Percentiles rank a stretch among this genome's conserved stretches.
Conservation (phyloP, 2,113 vertebrate genomes). For the Anoura caudifer region DNA sequence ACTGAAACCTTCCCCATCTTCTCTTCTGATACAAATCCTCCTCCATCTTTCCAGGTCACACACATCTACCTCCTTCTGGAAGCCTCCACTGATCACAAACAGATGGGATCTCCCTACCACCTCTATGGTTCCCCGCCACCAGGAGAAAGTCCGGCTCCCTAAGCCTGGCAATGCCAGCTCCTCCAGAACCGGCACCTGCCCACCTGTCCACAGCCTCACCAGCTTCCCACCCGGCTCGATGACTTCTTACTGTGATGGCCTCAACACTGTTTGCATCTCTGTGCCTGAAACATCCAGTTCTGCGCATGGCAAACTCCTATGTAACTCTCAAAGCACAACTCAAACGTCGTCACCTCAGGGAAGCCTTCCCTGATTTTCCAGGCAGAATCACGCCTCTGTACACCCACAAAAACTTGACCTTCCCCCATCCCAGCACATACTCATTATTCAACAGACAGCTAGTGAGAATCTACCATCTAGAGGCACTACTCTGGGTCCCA, state of each 20-base stretch:
- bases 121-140: background rate
- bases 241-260: background rate
- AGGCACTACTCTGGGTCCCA: background rate
- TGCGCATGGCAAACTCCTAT: background rate
- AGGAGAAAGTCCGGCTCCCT: background rate
- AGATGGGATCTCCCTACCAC: background rate
- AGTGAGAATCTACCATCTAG: background rate
- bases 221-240: background rate
- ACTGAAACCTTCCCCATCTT: background rate
- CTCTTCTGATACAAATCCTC: background rate
- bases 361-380: background rate
- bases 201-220: background rate
- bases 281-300: background rate
- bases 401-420: background rate
- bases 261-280: background rate
- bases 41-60: background rate
- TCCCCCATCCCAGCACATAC: background rate
- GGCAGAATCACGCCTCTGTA: background rate
- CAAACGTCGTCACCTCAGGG: background rate
- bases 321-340: conserved; percentile 9
- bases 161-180: background rate
- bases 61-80: background rate
- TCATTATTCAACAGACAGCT: background rate
- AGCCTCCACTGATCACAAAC: background rate
- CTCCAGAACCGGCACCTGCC: background rate